Percentiles rank a stretch among this genome's conserved stretches.
Evolutionary conservation across 2,797 vertebrate species (phyloP).

Genomic region (Chromobotia macracanthus): DNA sequence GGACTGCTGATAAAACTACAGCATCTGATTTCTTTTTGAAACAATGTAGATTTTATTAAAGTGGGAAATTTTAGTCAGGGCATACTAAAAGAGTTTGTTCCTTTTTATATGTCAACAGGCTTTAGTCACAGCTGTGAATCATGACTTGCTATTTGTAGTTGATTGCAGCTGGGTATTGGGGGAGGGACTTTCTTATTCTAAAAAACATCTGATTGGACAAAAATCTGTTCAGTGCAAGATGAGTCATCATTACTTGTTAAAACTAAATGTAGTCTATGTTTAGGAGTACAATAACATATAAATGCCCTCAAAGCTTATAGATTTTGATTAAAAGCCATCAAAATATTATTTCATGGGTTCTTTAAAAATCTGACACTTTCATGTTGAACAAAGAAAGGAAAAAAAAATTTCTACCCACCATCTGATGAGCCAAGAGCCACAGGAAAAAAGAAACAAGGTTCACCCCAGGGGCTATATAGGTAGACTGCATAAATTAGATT

Average conservation of each 20-base stretch:
- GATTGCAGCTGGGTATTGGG: neutral
- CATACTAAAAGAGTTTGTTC: neutral
- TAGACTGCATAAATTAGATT: conserved; percentile 54
- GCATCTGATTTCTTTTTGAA: neutral
- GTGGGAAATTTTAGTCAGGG: neutral
- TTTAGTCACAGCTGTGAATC: neutral
- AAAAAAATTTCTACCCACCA: conserved; percentile 8
- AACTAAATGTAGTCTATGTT: too few relatives aligned
- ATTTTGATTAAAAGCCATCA: neutral
- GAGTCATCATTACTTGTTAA: neutral
- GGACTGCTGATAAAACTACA: neutral
- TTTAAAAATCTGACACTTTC: conserved; percentile 9
- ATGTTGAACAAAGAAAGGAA: neutral
- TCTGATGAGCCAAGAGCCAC: conserved; percentile 20
- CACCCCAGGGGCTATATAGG: conserved; percentile 16
- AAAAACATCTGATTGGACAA: neutral
- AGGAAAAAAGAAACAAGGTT: conserved; percentile 33
- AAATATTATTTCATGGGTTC: neutral
- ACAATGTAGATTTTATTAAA: neutral
- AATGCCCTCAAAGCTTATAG: too few relatives aligned
- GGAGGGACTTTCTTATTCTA: too few relatives aligned
- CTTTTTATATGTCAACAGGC: conserved; percentile 2
- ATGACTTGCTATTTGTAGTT: neutral
- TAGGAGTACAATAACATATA: too few relatives aligned
- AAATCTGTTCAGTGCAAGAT: too few relatives aligned